Evolutionary conservation across 2,113 vertebrate genomes (phyloP).

Genomic region (Pogona vitticeps): DNA sequence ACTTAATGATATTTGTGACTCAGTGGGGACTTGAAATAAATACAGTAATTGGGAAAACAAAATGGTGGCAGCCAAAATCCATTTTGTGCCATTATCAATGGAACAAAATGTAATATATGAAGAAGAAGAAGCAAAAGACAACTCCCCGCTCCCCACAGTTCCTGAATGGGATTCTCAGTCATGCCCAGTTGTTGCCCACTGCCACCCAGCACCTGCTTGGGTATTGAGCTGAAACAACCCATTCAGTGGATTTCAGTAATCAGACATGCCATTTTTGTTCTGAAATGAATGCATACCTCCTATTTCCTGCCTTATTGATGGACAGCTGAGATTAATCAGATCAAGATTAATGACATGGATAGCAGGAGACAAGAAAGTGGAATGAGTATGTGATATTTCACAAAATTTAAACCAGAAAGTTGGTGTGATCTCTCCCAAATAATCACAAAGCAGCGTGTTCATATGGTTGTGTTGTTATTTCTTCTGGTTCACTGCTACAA

Average conservation of each 20-base stretch:
- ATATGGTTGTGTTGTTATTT: too few relatives aligned
- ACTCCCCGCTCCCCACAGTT: too few relatives aligned
- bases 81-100: not conserved
- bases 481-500: too few relatives aligned
- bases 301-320: not conserved
- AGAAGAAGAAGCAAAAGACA: not conserved
- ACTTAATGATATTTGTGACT: not conserved
- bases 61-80: too few relatives aligned
- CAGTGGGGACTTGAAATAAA: too few relatives aligned
- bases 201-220: not conserved
- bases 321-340: not conserved
- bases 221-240: not conserved
- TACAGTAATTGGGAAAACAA: too few relatives aligned
- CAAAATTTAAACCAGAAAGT: not conserved
- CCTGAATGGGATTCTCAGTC: not conserved
- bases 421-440: not conserved
- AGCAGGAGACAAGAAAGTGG: not conserved
- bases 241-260: too few relatives aligned
- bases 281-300: not conserved
- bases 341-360: not conserved
- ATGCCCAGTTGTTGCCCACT: not conserved
- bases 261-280: not conserved
- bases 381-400: not conserved
- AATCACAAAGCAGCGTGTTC: not conserved
- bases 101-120: not conserved